Evolutionary conservation across 2,113 vertebrate genomes (phyloP).

Genomic region (Pterocles burchelli): DNA sequence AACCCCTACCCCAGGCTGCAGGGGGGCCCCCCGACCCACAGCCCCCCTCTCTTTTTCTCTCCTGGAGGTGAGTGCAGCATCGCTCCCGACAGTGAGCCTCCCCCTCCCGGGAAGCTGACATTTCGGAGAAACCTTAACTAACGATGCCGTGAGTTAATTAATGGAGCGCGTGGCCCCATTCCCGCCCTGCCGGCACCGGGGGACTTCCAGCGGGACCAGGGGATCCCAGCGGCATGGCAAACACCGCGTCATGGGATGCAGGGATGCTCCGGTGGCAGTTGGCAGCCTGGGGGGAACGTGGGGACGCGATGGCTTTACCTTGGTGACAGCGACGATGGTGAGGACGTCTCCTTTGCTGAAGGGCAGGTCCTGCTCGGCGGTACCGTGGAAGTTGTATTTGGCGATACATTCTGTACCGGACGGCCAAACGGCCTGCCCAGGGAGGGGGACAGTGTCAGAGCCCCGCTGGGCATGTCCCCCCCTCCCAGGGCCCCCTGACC

Average conservation of each 20-base stretch:
- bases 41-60: background rate
- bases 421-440: slow-evolving; percentile 80
- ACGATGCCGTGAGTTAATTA: slow-evolving; percentile 36
- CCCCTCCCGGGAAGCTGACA: background rate
- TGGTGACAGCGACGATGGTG: slow-evolving; percentile 92
- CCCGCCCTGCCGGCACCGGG: background rate
- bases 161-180: accelerated
- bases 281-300: accelerated
- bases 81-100: accelerated
- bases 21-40: background rate
- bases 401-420: slow-evolving; percentile 96
- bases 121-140: slow-evolving; percentile 47
- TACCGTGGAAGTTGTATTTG: slow-evolving; percentile 94
- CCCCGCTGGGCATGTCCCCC: accelerated
- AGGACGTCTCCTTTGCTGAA: slow-evolving; percentile 96
- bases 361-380: slow-evolving; percentile 91
- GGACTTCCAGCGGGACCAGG: background rate
- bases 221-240: accelerated
- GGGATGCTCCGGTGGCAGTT: accelerated
- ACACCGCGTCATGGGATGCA: accelerated
- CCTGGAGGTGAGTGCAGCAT: accelerated
- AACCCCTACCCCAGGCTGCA: accelerated
- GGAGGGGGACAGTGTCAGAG: background rate
- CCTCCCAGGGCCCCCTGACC: accelerated
- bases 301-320: slow-evolving; percentile 72